Evolutionary conservation across 2,797 vertebrate species (phyloP).

Genomic region (Cossypha polioptera): DNA sequence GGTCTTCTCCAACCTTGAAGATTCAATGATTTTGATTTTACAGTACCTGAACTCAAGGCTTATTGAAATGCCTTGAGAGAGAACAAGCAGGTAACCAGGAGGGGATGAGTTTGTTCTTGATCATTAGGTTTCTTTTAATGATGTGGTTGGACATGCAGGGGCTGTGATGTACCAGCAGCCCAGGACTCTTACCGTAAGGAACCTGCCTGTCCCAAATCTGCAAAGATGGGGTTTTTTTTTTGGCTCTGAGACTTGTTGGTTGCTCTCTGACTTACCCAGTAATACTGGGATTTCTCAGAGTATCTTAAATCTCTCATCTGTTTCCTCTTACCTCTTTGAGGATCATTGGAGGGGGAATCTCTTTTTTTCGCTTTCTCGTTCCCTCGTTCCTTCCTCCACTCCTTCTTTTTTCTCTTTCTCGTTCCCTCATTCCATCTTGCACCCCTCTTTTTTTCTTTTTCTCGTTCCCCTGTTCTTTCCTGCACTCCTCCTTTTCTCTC

Average conservation of each 20-base stretch:
- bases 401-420: too few relatives aligned
- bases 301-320: neutral
- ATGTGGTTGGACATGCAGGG: neutral
- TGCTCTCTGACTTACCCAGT: constrained; percentile 2
- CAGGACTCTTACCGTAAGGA: neutral
- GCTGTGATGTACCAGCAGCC: neutral
- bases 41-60: neutral
- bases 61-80: neutral
- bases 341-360: neutral
- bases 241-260: neutral
- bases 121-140: neutral
- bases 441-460: too few relatives aligned
- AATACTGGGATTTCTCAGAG: neutral
- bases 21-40: neutral
- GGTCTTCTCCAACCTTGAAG: neutral
- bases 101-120: neutral
- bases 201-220: neutral
- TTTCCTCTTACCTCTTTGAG: constrained; percentile 12
- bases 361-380: too few relatives aligned
- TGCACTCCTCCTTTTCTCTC: too few relatives aligned
- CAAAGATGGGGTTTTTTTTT: neutral
- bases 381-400: too few relatives aligned
- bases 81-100: neutral
- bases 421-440: too few relatives aligned
- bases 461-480: too few relatives aligned